Conservation (phyloP, 2,113 vertebrate genomes). For the Platysternon megacephalum region DNA sequence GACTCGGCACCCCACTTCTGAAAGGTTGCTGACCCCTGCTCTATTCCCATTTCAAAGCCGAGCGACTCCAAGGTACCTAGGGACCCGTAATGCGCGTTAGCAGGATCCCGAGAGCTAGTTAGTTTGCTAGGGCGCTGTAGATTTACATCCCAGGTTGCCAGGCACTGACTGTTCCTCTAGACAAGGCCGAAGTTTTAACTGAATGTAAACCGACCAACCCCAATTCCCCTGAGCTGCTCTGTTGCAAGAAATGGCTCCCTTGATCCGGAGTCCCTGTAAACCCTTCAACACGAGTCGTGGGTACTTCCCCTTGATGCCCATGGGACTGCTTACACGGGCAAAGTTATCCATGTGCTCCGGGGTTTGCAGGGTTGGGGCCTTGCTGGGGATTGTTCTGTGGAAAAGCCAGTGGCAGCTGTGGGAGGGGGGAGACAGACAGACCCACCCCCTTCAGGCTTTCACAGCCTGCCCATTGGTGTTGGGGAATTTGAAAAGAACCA, state of each 20-base stretch:
- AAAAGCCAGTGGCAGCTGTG: fast-evolving
- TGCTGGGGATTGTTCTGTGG: not conserved
- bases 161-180: not conserved
- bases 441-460: not conserved
- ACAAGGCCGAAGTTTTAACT: too few species aligned
- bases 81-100: not conserved
- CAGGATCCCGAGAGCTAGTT: not conserved
- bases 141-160: not conserved
- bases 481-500: not conserved
- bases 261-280: fast-evolving
- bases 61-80: not conserved
- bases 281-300: fast-evolving
- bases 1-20: too few species aligned
- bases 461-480: not conserved
- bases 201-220: not conserved
- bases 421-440: not conserved
- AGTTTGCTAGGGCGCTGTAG: not conserved
- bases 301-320: not conserved
- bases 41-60: not conserved
- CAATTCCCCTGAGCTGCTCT: not conserved
- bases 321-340: not conserved
- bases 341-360: fast-evolving
- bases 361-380: not conserved
- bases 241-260: not conserved
- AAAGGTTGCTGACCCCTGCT: too few species aligned